phyloP scores from a whole-genome alignment of 2,113 vertebrate species.

The Mesoclemmys tuberculata region DNA sequence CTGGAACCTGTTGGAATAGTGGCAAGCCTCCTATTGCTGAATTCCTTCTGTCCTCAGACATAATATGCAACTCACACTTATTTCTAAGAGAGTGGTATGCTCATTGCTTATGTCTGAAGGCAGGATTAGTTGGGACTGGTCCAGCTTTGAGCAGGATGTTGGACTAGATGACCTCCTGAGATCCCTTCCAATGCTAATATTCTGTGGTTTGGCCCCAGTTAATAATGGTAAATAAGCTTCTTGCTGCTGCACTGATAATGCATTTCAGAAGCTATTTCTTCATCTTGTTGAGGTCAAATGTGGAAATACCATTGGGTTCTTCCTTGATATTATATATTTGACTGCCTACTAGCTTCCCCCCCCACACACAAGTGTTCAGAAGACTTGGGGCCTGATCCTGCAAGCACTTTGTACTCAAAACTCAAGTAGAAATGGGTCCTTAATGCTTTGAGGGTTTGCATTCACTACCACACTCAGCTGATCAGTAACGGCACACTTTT shows the following conservation, averaged over 20 bases:
- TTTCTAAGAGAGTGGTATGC: not conserved
- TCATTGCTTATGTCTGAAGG: not conserved
- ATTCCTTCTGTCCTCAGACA: not conserved
- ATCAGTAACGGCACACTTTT: not conserved
- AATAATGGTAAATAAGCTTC: not conserved
- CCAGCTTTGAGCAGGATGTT: no score
- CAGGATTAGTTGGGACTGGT: no score
- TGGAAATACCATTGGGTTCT: not conserved
- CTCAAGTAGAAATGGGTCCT: not conserved
- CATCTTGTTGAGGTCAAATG: not conserved
- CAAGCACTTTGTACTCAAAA: not conserved
- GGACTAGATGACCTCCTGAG: no score
- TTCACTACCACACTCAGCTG: not conserved
- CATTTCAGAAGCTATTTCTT: not conserved
- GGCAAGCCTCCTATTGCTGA: not conserved
- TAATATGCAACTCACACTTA: rapidly evolving
- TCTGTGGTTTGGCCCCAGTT: not conserved
- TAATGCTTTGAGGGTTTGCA: not conserved
- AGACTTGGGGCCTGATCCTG: not conserved
- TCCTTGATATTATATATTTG: not conserved
- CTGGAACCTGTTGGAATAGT: rapidly evolving
- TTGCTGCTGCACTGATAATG: not conserved
- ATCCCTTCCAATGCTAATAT: no score
- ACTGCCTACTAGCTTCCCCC: not conserved
- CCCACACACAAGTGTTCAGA: not conserved